Percentiles rank a stretch among this genome's conserved stretches.
Evolutionary conservation across 2,113 vertebrate genomes (phyloP).

Genomic region (Corydoras sp.): DNA sequence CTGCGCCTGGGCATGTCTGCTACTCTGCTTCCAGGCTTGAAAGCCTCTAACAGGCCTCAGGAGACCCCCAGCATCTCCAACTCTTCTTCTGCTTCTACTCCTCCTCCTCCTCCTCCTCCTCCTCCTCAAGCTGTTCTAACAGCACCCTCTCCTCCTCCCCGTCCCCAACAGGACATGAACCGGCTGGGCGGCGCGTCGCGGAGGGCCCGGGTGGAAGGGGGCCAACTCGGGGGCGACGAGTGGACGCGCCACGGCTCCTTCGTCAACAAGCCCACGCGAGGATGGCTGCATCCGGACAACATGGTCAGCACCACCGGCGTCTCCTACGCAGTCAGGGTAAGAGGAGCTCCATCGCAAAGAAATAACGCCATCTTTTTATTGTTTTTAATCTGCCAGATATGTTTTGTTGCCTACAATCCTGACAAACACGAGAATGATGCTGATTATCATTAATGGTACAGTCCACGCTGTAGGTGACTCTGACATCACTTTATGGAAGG

Average conservation of each 20-base stretch:
- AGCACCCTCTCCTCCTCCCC: conserved; percentile 72
- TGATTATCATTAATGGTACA: too few relatives aligned
- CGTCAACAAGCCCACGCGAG: conserved; percentile 92
- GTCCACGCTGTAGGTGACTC: too few relatives aligned
- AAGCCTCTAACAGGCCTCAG: conserved; percentile 52
- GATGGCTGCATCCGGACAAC: conserved; percentile 92
- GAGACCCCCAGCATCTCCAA: conserved; percentile 40
- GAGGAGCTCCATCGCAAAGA: conserved; percentile 7
- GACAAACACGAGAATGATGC: too few relatives aligned
- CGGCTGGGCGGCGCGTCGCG: conserved; percentile 87
- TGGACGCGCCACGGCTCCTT: conserved; percentile 98
- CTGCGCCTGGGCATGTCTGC: conserved; percentile 82
- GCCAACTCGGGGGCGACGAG: conserved; percentile 93
- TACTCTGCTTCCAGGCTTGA: conserved; percentile 71
- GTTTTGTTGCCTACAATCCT: too few relatives aligned
- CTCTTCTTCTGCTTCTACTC: conserved; percentile 50
- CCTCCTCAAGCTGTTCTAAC: conserved; percentile 49
- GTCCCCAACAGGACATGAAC: conserved; percentile 96
- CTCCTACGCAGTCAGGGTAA: conserved; percentile 78
- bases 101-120: conserved; percentile 49
- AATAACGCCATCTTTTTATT: too few relatives aligned
- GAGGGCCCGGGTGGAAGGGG: conserved; percentile 93
- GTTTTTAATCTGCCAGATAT: too few relatives aligned
- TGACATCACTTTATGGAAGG: too few relatives aligned
- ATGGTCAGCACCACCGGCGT: conserved; percentile 91